Conservation (phyloP, 2,113 vertebrate species). For the Macaca nemestrina region DNA sequence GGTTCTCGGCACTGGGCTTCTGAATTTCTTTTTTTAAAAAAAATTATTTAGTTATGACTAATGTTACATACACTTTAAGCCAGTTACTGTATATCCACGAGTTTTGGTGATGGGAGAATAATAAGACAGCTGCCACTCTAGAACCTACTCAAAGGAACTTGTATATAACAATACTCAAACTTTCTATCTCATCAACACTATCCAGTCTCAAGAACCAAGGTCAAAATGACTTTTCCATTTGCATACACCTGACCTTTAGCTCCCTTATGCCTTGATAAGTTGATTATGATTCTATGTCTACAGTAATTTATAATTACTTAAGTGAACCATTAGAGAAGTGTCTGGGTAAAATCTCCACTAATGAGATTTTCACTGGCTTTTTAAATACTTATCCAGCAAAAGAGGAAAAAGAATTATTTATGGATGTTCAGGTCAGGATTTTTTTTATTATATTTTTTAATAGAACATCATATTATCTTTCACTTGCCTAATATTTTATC, state of each 20-base stretch:
- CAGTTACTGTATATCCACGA: background rate
- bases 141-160: background rate
- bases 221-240: background rate
- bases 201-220: background rate
- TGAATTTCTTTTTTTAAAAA: background rate
- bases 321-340: background rate
- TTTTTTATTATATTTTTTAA: background rate
- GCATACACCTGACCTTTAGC: background rate
- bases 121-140: background rate
- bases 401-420: background rate
- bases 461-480: background rate
- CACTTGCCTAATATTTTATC: background rate
- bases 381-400: background rate
- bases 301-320: background rate
- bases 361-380: background rate
- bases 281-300: background rate
- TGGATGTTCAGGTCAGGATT: background rate
- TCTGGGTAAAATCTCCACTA: background rate
- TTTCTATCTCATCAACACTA: background rate
- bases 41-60: background rate
- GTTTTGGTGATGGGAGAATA: background rate
- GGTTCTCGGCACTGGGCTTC: background rate
- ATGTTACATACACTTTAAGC: background rate
- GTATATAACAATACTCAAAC: background rate
- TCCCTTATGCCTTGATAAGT: background rate